Conservation (phyloP, 2,113 vertebrate genomes). For the Bostrychus sinensis region DNA sequence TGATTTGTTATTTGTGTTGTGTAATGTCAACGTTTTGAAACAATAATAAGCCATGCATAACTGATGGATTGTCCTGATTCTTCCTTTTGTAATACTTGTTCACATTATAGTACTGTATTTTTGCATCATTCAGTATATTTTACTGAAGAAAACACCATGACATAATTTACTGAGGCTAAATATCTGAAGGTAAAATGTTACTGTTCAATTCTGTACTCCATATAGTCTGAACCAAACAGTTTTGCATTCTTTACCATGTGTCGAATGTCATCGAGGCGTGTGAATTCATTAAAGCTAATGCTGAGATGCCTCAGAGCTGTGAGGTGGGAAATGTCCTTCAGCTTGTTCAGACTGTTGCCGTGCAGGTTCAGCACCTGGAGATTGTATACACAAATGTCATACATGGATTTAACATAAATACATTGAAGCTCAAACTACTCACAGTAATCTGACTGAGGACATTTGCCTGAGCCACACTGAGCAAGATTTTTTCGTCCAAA, state of each 20-base stretch:
- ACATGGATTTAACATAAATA: background rate
- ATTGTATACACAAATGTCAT: slow-evolving; percentile 3
- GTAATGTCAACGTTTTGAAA: too few species aligned
- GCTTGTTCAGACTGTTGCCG: slow-evolving; percentile 81
- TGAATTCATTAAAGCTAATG: slow-evolving; percentile 85
- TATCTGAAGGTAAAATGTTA: too few species aligned
- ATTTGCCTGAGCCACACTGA: slow-evolving; percentile 78
- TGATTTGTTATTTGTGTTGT: too few species aligned
- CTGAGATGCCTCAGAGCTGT: slow-evolving; percentile 78
- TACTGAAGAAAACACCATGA: too few species aligned
- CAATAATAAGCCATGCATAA: too few species aligned
- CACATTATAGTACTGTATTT: too few species aligned
- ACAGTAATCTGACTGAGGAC: slow-evolving; percentile 86
- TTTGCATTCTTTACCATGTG: slow-evolving; percentile 77
- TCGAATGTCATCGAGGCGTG: slow-evolving; percentile 82
- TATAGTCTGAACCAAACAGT: background rate
- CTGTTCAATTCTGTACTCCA: too few species aligned
- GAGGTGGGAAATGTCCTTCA: slow-evolving; percentile 81
- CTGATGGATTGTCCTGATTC: too few species aligned
- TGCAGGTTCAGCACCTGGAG: slow-evolving; percentile 84
- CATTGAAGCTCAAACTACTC: slow-evolving; percentile 39
- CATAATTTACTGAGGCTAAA: too few species aligned
- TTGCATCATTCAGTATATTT: too few species aligned
- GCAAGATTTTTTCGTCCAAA: slow-evolving; percentile 81
- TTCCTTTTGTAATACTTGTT: background rate